phyloP scores from a whole-genome alignment of 64 coral and sea anemone species.

The Stichodactyla mertensii region DNA sequence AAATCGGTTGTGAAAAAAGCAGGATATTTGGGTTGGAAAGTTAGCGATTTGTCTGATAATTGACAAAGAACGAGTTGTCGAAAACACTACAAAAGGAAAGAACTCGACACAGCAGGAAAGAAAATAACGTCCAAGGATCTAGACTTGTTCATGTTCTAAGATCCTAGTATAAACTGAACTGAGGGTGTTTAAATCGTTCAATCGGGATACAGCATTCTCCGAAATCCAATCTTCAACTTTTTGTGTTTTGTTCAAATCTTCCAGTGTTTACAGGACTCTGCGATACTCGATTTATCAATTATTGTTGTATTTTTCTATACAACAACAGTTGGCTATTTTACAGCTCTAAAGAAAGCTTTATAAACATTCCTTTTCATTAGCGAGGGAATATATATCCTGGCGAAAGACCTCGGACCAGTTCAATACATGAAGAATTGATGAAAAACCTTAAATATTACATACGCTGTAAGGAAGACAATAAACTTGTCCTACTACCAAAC shows the following conservation, averaged over 20 bases:
- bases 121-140: neutral
- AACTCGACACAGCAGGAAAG: neutral
- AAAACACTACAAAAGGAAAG: neutral
- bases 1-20: neutral
- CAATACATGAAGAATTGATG: slow-evolving; percentile 79
- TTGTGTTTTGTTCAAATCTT: neutral
- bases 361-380: neutral
- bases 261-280: neutral
- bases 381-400: neutral
- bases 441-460: slow-evolving; percentile 94
- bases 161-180: neutral
- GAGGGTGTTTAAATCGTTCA: neutral
- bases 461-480: slow-evolving; percentile 48
- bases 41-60: neutral
- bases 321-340: neutral
- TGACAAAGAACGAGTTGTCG: neutral
- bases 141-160: neutral
- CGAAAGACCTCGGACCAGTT: neutral
- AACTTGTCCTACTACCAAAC: slow-evolving; percentile 61
- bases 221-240: neutral
- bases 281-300: neutral
- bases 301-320: neutral
- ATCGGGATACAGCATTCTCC: neutral
- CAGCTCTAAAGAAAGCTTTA: neutral
- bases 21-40: neutral